Evolutionary conservation across 2,888 invertebrate species (phyloP).

Genomic region (Tetramorium bicarinatum): DNA sequence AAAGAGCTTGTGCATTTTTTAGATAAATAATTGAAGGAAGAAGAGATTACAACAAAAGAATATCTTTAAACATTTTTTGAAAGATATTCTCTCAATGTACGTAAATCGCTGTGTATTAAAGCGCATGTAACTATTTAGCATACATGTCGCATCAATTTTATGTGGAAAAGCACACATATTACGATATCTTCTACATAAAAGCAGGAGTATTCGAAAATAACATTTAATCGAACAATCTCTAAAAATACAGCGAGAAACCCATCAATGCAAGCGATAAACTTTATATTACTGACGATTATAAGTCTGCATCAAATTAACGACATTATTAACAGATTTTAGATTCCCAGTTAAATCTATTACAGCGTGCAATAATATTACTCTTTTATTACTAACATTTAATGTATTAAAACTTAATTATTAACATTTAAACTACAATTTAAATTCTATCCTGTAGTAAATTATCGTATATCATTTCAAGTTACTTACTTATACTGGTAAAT

Average conservation of each 20-base stretch:
- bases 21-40: background rate
- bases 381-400: slow-evolving; percentile 10
- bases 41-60: background rate
- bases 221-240: slow-evolving; percentile 4
- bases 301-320: slow-evolving; percentile 1
- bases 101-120: slow-evolving; percentile 6
- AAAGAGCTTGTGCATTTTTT: background rate
- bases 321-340: slow-evolving; percentile 11
- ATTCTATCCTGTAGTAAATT: slow-evolving; percentile 8
- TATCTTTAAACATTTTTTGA: background rate
- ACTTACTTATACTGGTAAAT: background rate
- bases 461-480: background rate
- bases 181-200: slow-evolving; percentile 1
- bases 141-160: slow-evolving; percentile 12
- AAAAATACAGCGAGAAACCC: background rate
- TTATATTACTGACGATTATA: slow-evolving; percentile 29
- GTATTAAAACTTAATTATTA: no score
- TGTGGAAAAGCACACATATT: no score
- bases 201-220: slow-evolving; percentile 5
- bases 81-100: slow-evolving; percentile 40
- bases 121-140: background rate
- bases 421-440: background rate
- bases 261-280: slow-evolving; percentile 24
- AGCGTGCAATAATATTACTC: background rate
- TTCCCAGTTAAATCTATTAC: background rate